These are phyloP conservation scores for Mustela erminea DNA, from an alignment of 2,797 vertebrate species.

Conservation along the genomic window DNA sequence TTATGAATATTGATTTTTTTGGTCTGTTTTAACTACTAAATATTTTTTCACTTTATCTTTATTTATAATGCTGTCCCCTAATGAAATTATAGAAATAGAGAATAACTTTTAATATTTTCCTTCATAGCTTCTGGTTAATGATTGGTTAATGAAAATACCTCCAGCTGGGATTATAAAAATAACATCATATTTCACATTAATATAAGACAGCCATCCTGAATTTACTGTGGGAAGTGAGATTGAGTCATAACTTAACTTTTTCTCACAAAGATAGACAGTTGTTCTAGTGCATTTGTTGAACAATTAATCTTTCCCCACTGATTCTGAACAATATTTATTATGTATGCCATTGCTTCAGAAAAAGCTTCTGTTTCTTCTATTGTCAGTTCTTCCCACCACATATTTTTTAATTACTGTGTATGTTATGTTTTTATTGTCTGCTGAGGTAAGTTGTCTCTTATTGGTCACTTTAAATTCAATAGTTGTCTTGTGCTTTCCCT, in stretches of 20 bases:
- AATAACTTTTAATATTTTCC: neutral
- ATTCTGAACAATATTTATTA: neutral
- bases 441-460: neutral
- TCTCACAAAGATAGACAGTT: neutral
- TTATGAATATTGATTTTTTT: neutral
- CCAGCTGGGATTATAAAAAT: neutral
- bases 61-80: neutral
- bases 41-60: neutral
- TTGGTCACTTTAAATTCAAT: neutral
- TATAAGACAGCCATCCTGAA: neutral
- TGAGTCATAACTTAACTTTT: neutral
- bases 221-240: neutral
- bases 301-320: neutral
- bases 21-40: neutral
- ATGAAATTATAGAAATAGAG: neutral
- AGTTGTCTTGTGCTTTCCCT: neutral
- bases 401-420: neutral
- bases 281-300: neutral
- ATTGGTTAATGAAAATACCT: neutral
- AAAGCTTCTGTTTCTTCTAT: neutral
- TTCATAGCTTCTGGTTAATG: neutral
- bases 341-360: neutral
- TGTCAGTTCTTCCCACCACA: neutral
- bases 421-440: neutral
- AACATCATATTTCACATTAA: neutral